Base-by-base conservation (phyloP, 2,888 invertebrate genomes). In the Aspidiotus rigidus region DNA sequence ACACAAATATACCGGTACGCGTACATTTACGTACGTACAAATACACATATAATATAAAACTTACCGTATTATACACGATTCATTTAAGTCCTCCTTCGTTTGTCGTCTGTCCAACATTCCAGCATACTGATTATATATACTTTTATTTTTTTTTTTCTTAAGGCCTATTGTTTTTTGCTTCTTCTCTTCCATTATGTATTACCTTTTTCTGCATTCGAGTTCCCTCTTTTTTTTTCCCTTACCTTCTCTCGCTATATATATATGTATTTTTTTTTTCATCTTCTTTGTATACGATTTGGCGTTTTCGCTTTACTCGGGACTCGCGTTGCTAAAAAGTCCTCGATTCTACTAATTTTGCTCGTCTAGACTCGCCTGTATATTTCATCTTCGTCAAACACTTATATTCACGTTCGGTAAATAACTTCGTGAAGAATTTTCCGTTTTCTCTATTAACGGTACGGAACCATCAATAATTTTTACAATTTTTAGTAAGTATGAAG, bases 41-140 rank as follows among this genome's bases (percentile, higher is more conserved):
- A n/a, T n/a, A 56, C 56, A 56, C 56, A 56, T 13, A n/a, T 11
- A 11, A 10, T 17, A 56, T 17, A 16, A 10, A 15, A 10, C 10
- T 16, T 15, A 16, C 56, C n/a, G 56, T 16, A 15, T 16, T 16
- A 42, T 49, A 64, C 56, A 64, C 64, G 64, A 64, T 64, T 64
- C 64, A 64, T 64, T 64, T 64, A 64, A 64, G 64, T 64, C 64
- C 64, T 64, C 64, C 64, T 54, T 64, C 64, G 64, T 64, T 64
- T 64, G 64, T 64, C 64, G 64, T 64, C 64, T 64, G 64, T 64
- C 64, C 54, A 64, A 64, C 64, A 64, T 64, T 64, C 64, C 64
- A 64, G 64, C 54, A 64, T 64, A 64, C 54, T 64, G 64, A 64
- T 64, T 64, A 64, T 64, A 53, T 64, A 63, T 63, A 53, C 53